Conservation (phyloP, 30 jellyfish, hydroid and myxozoan genomes). For the Morbakka virulenta region DNA sequence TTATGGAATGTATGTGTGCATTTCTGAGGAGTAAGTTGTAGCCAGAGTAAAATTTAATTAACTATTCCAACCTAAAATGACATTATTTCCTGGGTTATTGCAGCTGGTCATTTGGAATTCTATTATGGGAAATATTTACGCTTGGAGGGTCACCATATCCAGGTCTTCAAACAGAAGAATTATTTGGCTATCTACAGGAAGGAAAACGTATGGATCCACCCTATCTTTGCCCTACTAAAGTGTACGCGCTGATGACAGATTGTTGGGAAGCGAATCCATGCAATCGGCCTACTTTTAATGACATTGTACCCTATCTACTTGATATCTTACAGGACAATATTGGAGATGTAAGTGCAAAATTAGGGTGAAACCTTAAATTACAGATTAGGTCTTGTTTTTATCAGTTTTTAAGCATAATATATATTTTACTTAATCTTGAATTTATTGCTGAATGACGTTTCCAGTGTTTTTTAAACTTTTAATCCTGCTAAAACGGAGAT, state of each 20-base stretch:
- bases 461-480: too few relatives aligned
- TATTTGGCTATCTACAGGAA: conserved; percentile 44
- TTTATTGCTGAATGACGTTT: too few relatives aligned
- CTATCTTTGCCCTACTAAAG: conserved; percentile 77
- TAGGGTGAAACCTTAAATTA: too few relatives aligned
- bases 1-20: too few relatives aligned
- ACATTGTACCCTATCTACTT: too few relatives aligned
- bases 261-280: conserved; percentile 93
- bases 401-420: too few relatives aligned
- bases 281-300: conserved; percentile 71
- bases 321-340: conserved; percentile 45
- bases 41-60: too few relatives aligned
- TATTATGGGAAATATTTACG: conserved; percentile 93
- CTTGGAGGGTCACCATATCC: conserved; percentile 99
- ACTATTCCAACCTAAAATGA: not conserved
- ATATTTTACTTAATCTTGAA: too few relatives aligned
- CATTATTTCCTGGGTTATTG: not conserved
- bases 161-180: conserved; percentile 83
- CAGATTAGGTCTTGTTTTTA: too few relatives aligned
- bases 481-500: too few relatives aligned
- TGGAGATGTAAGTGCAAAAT: conserved; percentile 33
- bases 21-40: too few relatives aligned
- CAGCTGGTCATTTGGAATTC: conserved; percentile 97
- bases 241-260: conserved; percentile 71
- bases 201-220: conserved; percentile 89